These are phyloP conservation scores for Moxostoma hubbsi DNA, from an alignment of 2,797 vertebrate genomes.

Conservation along the genomic window DNA sequence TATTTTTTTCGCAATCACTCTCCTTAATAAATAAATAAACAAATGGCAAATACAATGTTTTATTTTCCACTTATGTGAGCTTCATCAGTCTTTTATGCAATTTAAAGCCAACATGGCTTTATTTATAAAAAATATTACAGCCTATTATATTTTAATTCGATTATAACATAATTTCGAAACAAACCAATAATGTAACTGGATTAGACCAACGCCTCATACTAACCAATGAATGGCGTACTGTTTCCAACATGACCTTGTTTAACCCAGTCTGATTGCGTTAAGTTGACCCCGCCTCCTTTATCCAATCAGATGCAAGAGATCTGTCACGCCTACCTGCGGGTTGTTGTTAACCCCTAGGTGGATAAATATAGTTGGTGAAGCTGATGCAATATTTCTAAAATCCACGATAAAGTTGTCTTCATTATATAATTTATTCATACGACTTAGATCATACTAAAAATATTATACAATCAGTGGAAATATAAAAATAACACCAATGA, in stretches of 20 bases:
- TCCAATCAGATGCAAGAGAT: constrained; percentile 61
- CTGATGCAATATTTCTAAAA: not conserved
- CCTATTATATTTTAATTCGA: not conserved
- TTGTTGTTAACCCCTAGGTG: constrained; percentile 32
- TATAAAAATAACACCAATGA: not conserved
- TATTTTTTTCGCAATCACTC: too few relatives aligned
- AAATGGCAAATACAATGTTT: too few relatives aligned
- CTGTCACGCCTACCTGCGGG: constrained; percentile 57
- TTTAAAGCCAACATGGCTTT: not conserved
- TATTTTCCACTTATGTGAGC: too few relatives aligned
- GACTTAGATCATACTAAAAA: too few relatives aligned
- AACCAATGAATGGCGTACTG: constrained; percentile 63
- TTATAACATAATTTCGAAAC: not conserved
- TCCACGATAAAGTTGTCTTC: too few relatives aligned
- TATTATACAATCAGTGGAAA: not conserved
- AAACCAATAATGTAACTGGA: constrained; percentile 42
- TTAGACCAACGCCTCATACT: constrained; percentile 58
- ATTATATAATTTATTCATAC: too few relatives aligned
- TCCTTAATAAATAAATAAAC: too few relatives aligned
- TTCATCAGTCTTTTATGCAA: not conserved
- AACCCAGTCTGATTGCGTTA: constrained; percentile 41
- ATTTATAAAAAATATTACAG: not conserved
- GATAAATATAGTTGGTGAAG: not conserved
- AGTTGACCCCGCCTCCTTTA: not conserved
- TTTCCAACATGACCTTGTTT: constrained; percentile 51